Evolutionary conservation across 1,140 invertebrate species (phyloP).

Genomic region (Saccostrea cuccullata): DNA sequence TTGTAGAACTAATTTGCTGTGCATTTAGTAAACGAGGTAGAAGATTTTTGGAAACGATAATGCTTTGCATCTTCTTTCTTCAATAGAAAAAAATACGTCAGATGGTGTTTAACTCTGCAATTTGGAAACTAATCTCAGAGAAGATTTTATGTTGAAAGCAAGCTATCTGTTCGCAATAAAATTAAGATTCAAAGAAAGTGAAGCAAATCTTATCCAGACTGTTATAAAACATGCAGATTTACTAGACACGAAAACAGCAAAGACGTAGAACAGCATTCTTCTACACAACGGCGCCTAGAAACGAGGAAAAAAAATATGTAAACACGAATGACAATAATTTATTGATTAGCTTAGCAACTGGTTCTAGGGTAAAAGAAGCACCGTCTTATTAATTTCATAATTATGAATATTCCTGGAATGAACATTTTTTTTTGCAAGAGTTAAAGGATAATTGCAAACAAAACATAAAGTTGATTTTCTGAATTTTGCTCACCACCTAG

Average conservation of each 20-base stretch:
- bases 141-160: background rate
- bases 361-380: background rate
- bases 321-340: background rate
- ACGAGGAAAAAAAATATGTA: background rate
- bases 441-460: no score
- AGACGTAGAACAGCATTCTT: background rate
- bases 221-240: background rate
- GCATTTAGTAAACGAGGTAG: background rate
- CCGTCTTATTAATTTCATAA: no score
- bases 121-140: constrained; percentile 9
- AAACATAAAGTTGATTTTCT: no score
- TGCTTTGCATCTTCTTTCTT: background rate
- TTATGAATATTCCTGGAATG: no score
- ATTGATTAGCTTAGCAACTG: background rate
- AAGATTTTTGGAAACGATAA: constrained; percentile 20
- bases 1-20: background rate
- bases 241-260: background rate
- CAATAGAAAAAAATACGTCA: constrained; percentile 21
- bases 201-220: background rate
- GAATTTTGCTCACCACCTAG: no score
- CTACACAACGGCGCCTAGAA: background rate
- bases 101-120: background rate
- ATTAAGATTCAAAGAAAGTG: constrained; percentile 17
- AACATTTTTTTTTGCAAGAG: no score
- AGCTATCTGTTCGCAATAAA: constrained; percentile 5